Base-by-base conservation (phyloP, 1,140 invertebrate genomes). In the Lepidotrigona ventralis region DNA sequence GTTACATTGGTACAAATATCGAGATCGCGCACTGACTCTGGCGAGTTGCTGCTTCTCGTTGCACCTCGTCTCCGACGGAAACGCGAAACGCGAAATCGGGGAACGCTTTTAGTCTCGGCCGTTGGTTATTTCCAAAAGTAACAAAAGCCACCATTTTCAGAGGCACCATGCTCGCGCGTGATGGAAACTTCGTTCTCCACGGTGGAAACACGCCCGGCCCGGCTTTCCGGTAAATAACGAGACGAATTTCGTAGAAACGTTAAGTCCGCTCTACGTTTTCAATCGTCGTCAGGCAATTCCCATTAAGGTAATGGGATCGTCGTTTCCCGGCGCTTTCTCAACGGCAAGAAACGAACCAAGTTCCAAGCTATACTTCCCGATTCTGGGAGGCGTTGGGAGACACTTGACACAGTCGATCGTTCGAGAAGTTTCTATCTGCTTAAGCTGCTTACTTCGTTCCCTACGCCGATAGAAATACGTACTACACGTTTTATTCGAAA, bases 251-350 rank as follows among this genome's bases (percentile, higher is more conserved):
- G 46, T 9, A 26, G 39, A 26, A 33, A 58, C 14, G 33, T 17
- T 3, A 8, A 60, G 54, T 14, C 33, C 19, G 21, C 33, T 60
- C 33, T 60, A 60, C 58, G 58, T 60, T 33, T 33, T 51, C 21
- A 46, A 51, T 66, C 4, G 39, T 46, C 63, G n/a, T 60, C 64
- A 64, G n/a, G 21, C 69, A 33, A 54, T 51, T 63, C n/a, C n/a
- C 69, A 80, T 80, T 80, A 63, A 26, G 56, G 68, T 80, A 80
- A 80, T 75, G 56, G 56, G 6, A n/a, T n/a, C 23, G 56, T 23
- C 11, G 33, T 46, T 75, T 75, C 56, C 39, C 73, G 56, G 9
- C 11, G 33, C 23, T 17, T n/a, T 11, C 15, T 46, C 15, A 53
- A 53, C 19, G n/a, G 64, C 9, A 33, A 66, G 51, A 60, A 39